Evolutionary conservation across 2,113 vertebrate genomes (phyloP).

Genomic region (Natator depressus): DNA sequence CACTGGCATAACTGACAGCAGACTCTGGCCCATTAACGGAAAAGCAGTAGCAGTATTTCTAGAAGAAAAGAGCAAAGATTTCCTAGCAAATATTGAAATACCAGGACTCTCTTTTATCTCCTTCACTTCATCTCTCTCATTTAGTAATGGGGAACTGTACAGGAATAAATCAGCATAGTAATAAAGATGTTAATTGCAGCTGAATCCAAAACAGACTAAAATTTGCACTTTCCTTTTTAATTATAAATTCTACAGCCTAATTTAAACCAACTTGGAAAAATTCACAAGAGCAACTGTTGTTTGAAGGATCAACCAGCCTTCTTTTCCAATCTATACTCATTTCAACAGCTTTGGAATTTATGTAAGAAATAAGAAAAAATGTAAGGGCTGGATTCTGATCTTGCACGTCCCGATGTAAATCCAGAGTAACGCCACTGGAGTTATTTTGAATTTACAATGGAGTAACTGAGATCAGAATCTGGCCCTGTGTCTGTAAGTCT

Average conservation of each 20-base stretch:
- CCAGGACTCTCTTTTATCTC: constrained; percentile 11
- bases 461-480: neutral
- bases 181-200: neutral
- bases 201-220: neutral
- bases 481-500: neutral
- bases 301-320: neutral
- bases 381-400: neutral
- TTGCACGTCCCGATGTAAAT: neutral
- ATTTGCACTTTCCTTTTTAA: neutral
- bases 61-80: constrained; percentile 14
- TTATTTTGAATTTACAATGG: neutral
- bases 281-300: neutral
- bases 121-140: neutral
- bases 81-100: constrained; percentile 8
- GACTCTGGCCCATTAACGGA: neutral
- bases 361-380: neutral
- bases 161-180: constrained; percentile 50
- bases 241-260: neutral
- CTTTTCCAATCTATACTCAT: neutral
- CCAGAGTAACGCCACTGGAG: neutral
- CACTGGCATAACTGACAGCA: neutral
- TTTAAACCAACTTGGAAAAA: neutral
- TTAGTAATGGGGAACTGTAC: neutral
- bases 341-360: neutral
- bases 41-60: neutral